phyloP scores from a whole-genome alignment of 2,113 vertebrate species.

The Anolis carolinensis region DNA sequence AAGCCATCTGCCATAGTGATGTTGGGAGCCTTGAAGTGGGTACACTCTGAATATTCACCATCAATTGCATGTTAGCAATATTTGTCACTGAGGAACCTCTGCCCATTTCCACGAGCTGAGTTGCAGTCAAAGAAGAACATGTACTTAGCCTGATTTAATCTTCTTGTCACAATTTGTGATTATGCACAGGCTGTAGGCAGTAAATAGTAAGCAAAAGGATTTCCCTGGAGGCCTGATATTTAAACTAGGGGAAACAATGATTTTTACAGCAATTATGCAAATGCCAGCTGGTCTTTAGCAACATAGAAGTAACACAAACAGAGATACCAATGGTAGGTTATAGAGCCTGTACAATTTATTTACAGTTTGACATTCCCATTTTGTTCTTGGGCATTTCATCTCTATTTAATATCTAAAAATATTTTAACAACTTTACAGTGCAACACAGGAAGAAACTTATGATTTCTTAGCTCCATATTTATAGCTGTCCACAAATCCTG shows the following conservation, averaged over 20 bases:
- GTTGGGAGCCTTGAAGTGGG: background rate
- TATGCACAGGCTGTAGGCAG: conserved; percentile 29
- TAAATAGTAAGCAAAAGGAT: conserved; percentile 37
- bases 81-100: background rate
- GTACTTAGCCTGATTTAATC: conserved; percentile 35
- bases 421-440: conserved; percentile 56
- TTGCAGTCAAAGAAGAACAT: conserved; percentile 21
- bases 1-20: accelerated
- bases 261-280: conserved; percentile 27
- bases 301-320: conserved; percentile 47
- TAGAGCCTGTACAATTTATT: conserved; percentile 72
- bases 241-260: background rate
- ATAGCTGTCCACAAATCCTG: conserved; percentile 64
- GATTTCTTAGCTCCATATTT: conserved; percentile 51
- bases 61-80: conserved; percentile 16
- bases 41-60: background rate
- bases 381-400: conserved; percentile 50
- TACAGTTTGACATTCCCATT: conserved; percentile 63
- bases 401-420: conserved; percentile 43
- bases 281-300: background rate
- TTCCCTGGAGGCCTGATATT: conserved; percentile 26
- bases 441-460: conserved; percentile 68
- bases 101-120: conserved; percentile 16
- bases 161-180: conserved; percentile 30
- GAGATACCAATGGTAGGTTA: conserved; percentile 26